Evolutionary conservation across 2,888 invertebrate genomes (phyloP).

Genomic region (Spilosoma lubricipeda): DNA sequence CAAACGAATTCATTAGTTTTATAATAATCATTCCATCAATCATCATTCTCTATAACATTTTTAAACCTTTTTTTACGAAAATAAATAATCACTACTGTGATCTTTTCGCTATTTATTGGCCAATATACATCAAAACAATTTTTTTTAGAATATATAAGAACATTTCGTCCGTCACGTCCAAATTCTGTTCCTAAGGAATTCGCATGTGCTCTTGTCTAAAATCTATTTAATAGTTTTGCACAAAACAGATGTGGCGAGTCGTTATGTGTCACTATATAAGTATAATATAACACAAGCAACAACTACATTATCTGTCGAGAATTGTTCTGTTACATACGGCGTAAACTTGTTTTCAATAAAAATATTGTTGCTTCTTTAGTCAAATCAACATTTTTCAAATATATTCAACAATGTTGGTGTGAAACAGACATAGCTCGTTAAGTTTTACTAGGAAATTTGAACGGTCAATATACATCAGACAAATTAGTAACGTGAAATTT

Average conservation of each 20-base stretch:
- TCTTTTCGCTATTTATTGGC: neutral
- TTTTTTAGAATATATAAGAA: neutral
- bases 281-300: conserved; percentile 27
- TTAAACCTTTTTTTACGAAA: neutral
- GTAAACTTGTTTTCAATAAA: neutral
- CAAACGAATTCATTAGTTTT: no score
- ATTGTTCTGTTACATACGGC: conserved; percentile 22
- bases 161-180: neutral
- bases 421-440: neutral
- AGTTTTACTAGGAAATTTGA: neutral
- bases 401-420: neutral
- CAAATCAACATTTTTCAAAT: neutral
- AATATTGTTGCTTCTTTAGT: neutral
- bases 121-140: neutral
- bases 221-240: conserved; percentile 40
- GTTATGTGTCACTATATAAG: conserved; percentile 20
- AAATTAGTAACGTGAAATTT: conserved; percentile 4
- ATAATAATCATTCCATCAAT: no score
- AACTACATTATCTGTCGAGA: conserved; percentile 35
- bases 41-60: neutral
- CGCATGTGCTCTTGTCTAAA: conserved; percentile 21
- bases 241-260: conserved; percentile 39
- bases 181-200: neutral
- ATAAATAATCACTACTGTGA: neutral
- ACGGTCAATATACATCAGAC: neutral